These are phyloP conservation scores for Slavum lentiscoides DNA, from an alignment of 2,888 invertebrate species.

Conservation along the genomic window DNA sequence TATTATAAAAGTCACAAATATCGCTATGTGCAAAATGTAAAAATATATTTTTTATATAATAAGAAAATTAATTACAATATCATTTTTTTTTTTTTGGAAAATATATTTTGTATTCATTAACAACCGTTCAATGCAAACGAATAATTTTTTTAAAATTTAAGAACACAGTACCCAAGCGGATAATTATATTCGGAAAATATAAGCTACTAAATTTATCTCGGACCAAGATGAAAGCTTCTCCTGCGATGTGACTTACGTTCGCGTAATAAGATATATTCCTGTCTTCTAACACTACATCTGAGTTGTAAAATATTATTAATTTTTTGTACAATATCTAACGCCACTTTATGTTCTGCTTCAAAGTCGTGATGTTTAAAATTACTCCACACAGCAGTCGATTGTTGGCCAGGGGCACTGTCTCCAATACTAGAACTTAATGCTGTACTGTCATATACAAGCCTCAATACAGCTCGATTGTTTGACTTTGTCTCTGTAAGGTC, in stretches of 20 bases:
- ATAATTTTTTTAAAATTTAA: neutral
- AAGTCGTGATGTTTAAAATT: slow-evolving; percentile 84
- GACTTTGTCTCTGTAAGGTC: slow-evolving; percentile 78
- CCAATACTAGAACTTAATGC: slow-evolving; percentile 41
- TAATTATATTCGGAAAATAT: neutral
- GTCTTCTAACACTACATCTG: slow-evolving; percentile 75
- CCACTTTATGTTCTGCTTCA: slow-evolving; percentile 76
- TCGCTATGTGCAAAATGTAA: neutral
- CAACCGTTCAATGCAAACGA: slow-evolving; percentile 5
- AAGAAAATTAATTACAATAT: slow-evolving; percentile 37
- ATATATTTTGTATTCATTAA: neutral
- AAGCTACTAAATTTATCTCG: slow-evolving; percentile 26
- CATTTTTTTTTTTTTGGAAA: neutral
- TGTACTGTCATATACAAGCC: slow-evolving; percentile 57
- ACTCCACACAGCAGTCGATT: slow-evolving; percentile 60
- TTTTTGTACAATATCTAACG: slow-evolving; percentile 83
- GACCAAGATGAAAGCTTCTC: slow-evolving; percentile 58
- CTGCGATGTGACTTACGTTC: slow-evolving; percentile 71
- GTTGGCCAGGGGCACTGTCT: slow-evolving; percentile 47
- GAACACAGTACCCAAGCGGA: slow-evolving; percentile 1
- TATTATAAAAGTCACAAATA: slow-evolving; percentile 13
- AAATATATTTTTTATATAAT: slow-evolving; percentile 16
- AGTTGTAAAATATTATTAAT: slow-evolving; percentile 84
- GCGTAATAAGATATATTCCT: slow-evolving; percentile 78
- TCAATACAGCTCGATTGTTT: slow-evolving; percentile 70